These are phyloP conservation scores for Papilio dardanus DNA, from an alignment of 1,140 invertebrate genomes.

Conservation along the genomic window DNA sequence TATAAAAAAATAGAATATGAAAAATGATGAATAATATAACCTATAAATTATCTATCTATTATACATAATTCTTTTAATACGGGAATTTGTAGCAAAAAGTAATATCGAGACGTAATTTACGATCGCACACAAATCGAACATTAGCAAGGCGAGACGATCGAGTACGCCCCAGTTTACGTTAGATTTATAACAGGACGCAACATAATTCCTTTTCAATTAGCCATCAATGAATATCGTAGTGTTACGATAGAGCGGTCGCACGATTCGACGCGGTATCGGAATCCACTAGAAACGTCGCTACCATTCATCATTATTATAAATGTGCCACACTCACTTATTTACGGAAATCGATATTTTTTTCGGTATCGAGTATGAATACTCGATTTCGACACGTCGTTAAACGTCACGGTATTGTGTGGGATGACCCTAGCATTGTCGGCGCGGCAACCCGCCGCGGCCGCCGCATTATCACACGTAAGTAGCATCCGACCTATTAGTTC, in stretches of 20 bases:
- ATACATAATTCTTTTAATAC: constrained; percentile 27
- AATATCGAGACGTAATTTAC: constrained; percentile 53
- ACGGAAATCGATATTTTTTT: constrained; percentile 83
- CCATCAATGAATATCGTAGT: constrained; percentile 67
- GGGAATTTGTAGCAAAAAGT: constrained; percentile 10
- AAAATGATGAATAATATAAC: not conserved
- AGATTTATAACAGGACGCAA: constrained; percentile 73
- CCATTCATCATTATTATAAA: constrained; percentile 83
- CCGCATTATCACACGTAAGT: constrained; percentile 52
- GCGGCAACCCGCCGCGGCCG: constrained; percentile 59
- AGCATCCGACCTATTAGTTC: constrained; percentile 68
- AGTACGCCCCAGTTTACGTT: constrained; percentile 70
- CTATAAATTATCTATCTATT: not conserved
- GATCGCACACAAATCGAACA: constrained; percentile 42
- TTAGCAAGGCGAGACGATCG: constrained; percentile 42
- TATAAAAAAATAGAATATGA: no score
- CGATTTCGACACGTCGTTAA: constrained; percentile 75
- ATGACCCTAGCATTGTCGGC: constrained; percentile 73
- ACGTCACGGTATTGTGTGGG: constrained; percentile 75
- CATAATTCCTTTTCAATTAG: constrained; percentile 79
- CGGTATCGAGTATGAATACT: constrained; percentile 74
- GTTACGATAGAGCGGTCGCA: constrained; percentile 65
- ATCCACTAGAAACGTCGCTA: constrained; percentile 64
- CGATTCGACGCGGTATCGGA: constrained; percentile 78
- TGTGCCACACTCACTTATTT: constrained; percentile 82